A percentile compares a stretch with the other conserved stretches of the same genome.
Conservation (phyloP, 92 coral and sea anemone genomes). For the Phenganax subtilis region DNA sequence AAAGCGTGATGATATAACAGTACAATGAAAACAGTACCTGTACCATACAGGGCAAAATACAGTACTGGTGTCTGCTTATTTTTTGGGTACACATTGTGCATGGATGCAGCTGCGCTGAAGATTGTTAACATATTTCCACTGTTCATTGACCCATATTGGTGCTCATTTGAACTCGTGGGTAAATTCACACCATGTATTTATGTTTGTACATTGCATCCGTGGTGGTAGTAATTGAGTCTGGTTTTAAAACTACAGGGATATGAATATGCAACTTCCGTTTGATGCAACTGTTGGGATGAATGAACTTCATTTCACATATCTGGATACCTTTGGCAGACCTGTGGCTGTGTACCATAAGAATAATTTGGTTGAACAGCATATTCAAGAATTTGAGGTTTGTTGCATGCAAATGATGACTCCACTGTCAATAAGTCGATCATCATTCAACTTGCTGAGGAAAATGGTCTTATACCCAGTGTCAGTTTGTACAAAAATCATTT, state of each 20-base stretch:
- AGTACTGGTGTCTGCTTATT: not conserved
- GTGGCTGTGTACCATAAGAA: slow-evolving; percentile 67
- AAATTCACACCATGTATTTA: too few relatives aligned
- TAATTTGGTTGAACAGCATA: slow-evolving; percentile 84
- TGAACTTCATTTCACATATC: slow-evolving; percentile 79
- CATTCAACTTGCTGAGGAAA: too few relatives aligned
- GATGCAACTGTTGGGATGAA: slow-evolving; percentile 65
- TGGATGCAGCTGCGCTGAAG: too few relatives aligned
- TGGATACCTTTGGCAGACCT: slow-evolving; percentile 93
- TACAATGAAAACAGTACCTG: not conserved
- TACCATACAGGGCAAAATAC: not conserved
- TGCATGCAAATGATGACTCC: too few relatives aligned
- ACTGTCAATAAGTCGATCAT: too few relatives aligned
- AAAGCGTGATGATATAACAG: not conserved
- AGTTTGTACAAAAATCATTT: not conserved
- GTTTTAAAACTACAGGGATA: slow-evolving; percentile 52
- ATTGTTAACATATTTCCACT: too few relatives aligned
- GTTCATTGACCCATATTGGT: too few relatives aligned
- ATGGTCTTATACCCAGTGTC: too few relatives aligned
- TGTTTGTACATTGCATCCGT: not conserved
- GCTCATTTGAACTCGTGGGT: too few relatives aligned
- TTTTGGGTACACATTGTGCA: too few relatives aligned
- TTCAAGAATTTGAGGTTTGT: slow-evolving; percentile 87
- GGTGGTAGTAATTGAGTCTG: not conserved
- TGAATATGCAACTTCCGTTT: slow-evolving; percentile 76